A percentile compares a stretch with the other conserved stretches of the same genome.
These are phyloP conservation scores for Camponotus floridanus DNA, from an alignment of 1,140 invertebrate species.

Conservation along the genomic window DNA sequence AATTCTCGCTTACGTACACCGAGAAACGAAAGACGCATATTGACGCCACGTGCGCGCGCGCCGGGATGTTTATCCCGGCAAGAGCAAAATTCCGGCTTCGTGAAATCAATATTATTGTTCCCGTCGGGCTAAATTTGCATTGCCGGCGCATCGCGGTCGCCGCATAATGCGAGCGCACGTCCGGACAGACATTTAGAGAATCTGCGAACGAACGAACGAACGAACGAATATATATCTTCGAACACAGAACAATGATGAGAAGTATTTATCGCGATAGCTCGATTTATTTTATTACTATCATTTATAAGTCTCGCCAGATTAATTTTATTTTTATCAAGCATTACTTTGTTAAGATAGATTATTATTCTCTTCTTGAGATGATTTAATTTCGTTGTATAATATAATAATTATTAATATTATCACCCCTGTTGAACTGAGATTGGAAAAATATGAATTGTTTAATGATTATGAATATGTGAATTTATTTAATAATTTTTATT, in stretches of 20 bases:
- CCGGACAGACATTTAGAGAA: constrained; percentile 27
- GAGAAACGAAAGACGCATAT: constrained; percentile 76
- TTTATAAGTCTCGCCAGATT: background rate
- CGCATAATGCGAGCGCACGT: constrained; percentile 53
- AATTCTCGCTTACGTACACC: constrained; percentile 67
- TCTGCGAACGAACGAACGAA: background rate
- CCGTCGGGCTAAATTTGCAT: constrained; percentile 82
- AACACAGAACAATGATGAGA: background rate
- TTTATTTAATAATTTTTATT: background rate
- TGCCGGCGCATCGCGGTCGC: constrained; percentile 41
- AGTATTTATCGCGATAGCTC: background rate
- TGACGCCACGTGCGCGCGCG: constrained; percentile 81
- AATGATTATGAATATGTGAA: background rate
- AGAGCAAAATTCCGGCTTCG: constrained; percentile 81
- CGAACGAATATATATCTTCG: background rate
- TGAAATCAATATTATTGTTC: constrained; percentile 85
- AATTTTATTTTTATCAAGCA: background rate
- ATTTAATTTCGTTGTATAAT: background rate
- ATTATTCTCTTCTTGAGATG: background rate
- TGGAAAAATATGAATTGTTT: background rate
- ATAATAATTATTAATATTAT: background rate
- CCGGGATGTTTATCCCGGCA: constrained; percentile 82
- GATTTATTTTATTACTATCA: no score
- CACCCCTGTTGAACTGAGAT: background rate
- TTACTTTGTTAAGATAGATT: background rate